These are phyloP conservation scores for Enteromius thamalakanensis DNA, from an alignment of 2,797 vertebrate species.

Conservation along the genomic window DNA sequence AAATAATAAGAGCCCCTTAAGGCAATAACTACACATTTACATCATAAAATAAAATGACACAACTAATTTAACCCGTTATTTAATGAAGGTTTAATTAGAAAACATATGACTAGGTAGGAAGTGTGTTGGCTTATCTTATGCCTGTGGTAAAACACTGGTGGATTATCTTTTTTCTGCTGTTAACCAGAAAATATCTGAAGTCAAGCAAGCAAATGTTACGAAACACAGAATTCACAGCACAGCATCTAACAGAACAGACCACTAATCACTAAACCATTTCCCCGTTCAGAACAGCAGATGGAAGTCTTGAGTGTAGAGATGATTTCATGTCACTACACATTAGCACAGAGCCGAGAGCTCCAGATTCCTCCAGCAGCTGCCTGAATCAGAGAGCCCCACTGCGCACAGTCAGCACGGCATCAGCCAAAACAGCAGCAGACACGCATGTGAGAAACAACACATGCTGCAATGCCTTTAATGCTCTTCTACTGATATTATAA, in stretches of 20 bases:
- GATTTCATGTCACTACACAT: slow-evolving; percentile 70
- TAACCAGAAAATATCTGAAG: neutral
- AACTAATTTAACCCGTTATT: neutral
- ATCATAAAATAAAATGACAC: neutral
- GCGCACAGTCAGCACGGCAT: slow-evolving; percentile 14
- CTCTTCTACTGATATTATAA: slow-evolving; percentile 13
- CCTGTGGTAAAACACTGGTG: neutral
- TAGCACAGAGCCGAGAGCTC: slow-evolving; percentile 63
- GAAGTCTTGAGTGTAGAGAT: slow-evolving; percentile 62
- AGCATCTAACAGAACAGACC: slow-evolving; percentile 23
- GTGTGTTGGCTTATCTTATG: neutral
- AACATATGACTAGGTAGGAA: neutral
- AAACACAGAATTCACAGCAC: neutral
- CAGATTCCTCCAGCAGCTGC: slow-evolving; percentile 54
- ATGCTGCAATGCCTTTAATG: neutral
- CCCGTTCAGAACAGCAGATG: slow-evolving; percentile 65
- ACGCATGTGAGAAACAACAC: neutral
- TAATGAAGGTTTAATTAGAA: neutral
- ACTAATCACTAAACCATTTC: slow-evolving; percentile 50
- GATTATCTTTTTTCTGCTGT: neutral
- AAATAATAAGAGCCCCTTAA: neutral
- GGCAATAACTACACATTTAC: neutral
- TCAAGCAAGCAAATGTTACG: neutral
- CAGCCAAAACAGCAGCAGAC: slow-evolving; percentile 62
- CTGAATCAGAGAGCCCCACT: slow-evolving; percentile 58